phyloP scores from a whole-genome alignment of 2,113 vertebrate genomes.

The Grus americana region DNA sequence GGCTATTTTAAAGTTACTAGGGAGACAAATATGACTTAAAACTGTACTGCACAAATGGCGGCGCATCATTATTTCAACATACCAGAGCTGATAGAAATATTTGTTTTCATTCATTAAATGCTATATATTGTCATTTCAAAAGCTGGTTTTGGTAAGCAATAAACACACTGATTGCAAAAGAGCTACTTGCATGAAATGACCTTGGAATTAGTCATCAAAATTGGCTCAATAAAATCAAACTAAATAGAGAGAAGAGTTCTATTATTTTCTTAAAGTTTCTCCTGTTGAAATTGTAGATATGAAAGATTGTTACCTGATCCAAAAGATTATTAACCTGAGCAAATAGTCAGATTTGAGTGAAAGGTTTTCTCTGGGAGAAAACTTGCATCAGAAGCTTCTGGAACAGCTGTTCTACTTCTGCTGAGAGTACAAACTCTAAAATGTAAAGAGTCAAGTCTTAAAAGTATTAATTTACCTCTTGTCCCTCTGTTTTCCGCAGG shows the following conservation, averaged over 20 bases:
- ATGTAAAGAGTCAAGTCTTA: not conserved
- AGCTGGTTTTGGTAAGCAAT: not conserved
- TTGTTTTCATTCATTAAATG: not conserved
- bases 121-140: not conserved
- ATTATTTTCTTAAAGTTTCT: not conserved
- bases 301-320: not conserved
- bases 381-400: not conserved
- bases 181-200: not conserved
- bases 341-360: not conserved
- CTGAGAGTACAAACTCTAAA: not conserved
- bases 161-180: not conserved
- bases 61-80: not conserved
- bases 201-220: not conserved
- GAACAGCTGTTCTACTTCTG: not conserved
- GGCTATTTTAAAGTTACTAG: constrained; percentile 27
- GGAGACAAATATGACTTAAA: constrained; percentile 7
- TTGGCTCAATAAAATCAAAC: not conserved
- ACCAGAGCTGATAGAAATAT: not conserved
- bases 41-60: not conserved
- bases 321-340: not conserved
- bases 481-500: not conserved
- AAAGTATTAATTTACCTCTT: not conserved
- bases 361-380: not conserved
- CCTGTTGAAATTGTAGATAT: not conserved
- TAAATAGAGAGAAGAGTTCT: not conserved